Evolutionary conservation across 1,140 invertebrate species (phyloP), one percentile per base, ranked within the genome.

Genomic region (Campoletis sonorensis): DNA sequence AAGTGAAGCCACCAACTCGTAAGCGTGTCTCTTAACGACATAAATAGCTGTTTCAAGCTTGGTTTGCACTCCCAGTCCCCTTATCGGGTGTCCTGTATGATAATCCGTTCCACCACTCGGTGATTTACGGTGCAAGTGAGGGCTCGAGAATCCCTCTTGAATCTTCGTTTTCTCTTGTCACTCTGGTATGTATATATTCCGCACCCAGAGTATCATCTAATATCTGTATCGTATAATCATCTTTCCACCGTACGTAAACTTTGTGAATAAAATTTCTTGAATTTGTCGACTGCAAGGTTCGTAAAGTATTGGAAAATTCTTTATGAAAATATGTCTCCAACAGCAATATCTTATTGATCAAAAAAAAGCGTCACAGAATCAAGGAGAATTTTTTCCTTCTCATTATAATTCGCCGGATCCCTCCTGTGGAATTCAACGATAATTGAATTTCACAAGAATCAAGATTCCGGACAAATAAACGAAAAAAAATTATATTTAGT

Each of bases 31-130:
- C 27, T 77, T 61, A 77, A 61, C 51, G 73, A 77, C 27, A 77
- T 61, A 37, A 77, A 77, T 54, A 30, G 73, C 54, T 77, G 73
- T 4, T 77, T 77, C 54, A 30, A 77, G 73, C 70, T 72, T 72
- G 54, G 79, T 80, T 72, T 80, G 45, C 79, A 80, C 49, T 75
- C 71, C 40, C 27, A 37, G 67, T 45, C 70, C 72, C 45, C 70
- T 81, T 75, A 75, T 75, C 71, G 54, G 54, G 70, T 81, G 79
- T 79, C 33, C 77, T 72, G 71, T 75, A 81, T 75, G 70, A 81
- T 72, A 75, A 81, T 75, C 72, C 51, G 51, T 75, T 61, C 71
- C 49, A 27, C 54, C 7, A 72, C 51, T 81, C 79, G 30, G 71
- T 81, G 79, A 81, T 81, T 81, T 64, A 81, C 45, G 23, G 71